Evolutionary conservation across 2,888 invertebrate species (phyloP), one percentile per base, ranked within the genome.

Genomic region (Caenorhabditis sp.): DNA sequence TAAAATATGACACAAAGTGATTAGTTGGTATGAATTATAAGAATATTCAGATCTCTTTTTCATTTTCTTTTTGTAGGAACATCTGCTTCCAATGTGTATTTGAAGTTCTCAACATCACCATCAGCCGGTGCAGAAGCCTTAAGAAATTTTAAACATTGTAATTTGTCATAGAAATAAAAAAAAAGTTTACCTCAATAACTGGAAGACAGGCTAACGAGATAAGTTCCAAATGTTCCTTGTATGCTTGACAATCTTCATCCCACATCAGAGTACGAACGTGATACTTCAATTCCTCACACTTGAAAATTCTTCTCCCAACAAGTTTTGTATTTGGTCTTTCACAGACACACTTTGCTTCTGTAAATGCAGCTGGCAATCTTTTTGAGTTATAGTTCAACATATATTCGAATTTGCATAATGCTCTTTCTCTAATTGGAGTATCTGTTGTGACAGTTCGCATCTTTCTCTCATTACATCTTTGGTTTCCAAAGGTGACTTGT

Each of bases 391-490:
- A 86, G 67, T 87, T 87, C 52, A 85, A 76, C 25, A 86, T 77
- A 77, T 87, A 87, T 67, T 87, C 87, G 65, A 87, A 87, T 64
- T 85, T 84, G 71, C 87, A 87, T 25, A 87, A 77, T 17, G 87
- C 86, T 38, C 87, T 67, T 63, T 87, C 86, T 17, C 86, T 27
- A 25, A 87, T 62, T 2, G 87, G 87, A 1, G 87, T 87, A 59
- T 82, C 84, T 43, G 85, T 80, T 63, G 82, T 84, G 59, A 86
- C 83, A 21, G 80, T 78, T 27, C 72, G 77, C 69, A 83, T 71
- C 57, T 85, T 85, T 59, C 83, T 81, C 52, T 83, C 77, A 65
- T 85, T 84, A 73, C 86, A 86, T 14, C 81, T 76, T 7, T 84
- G 78, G 1, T 20, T 23, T 3, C 52, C 23, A 20, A 23, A 23